phyloP scores from a whole-genome alignment of 37 sponge, comb jelly and placozoan species.

The Halichondria panicea region DNA sequence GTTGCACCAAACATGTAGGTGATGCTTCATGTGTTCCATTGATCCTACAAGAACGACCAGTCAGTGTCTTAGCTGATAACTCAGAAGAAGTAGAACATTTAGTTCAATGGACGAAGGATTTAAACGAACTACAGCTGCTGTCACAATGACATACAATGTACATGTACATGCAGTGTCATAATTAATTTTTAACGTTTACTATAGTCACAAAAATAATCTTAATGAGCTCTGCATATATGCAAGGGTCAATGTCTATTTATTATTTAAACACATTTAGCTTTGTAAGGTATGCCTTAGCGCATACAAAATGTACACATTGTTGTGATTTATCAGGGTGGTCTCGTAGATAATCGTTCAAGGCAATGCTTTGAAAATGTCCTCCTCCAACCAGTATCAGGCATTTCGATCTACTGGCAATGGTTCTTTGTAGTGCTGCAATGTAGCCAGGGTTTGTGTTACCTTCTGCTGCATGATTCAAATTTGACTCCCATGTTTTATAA shows the following conservation, averaged over 20 bases:
- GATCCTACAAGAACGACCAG: too few relatives aligned
- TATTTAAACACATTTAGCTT: too few relatives aligned
- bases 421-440: slow-evolving; percentile 27
- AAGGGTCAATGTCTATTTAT: too few relatives aligned
- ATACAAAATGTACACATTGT: slow-evolving; percentile 13
- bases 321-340: not conserved
- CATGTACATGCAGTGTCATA: not conserved
- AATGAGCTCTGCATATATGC: not conserved
- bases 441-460: not conserved
- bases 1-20: too few relatives aligned
- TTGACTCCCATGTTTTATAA: slow-evolving; percentile 8
- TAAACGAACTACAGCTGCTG: slow-evolving; percentile 35
- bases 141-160: not conserved
- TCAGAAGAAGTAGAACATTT: slow-evolving; percentile 43
- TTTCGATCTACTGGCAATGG: slow-evolving; percentile 10
- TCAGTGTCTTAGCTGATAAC: not conserved
- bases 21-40: too few relatives aligned
- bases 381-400: slow-evolving; percentile 28
- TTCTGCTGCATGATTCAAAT: not conserved
- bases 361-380: slow-evolving; percentile 4
- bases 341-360: not conserved
- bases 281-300: too few relatives aligned
- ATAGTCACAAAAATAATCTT: not conserved
- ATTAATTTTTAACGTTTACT: not conserved
- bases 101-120: slow-evolving; percentile 54